These are phyloP conservation scores for Acrocephalus kingi DNA, from an alignment of 2,113 vertebrate genomes.

Conservation along the genomic window DNA sequence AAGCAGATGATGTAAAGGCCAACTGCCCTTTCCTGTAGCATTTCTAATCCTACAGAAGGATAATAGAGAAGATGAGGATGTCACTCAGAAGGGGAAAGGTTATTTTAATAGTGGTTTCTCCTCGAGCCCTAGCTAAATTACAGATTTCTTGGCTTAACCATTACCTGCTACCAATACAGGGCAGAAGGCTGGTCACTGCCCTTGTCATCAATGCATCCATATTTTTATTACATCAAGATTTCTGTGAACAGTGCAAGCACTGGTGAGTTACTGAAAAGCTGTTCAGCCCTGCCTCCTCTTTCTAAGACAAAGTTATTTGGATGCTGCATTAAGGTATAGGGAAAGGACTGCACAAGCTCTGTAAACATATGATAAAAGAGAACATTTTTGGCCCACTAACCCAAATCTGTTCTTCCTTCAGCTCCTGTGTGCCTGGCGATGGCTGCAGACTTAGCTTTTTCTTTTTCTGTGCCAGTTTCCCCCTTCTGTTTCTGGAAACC, in stretches of 20 bases:
- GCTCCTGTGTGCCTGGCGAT: accelerated
- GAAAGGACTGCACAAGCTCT: not conserved
- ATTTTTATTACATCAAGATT: not conserved
- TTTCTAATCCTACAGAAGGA: not conserved
- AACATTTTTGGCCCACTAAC: not conserved
- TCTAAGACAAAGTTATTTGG: not conserved
- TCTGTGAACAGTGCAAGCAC: not conserved
- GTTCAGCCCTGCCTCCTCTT: not conserved
- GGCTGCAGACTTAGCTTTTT: not conserved
- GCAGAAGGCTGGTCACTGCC: not conserved
- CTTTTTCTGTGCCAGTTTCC: not conserved
- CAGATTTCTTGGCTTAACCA: not conserved
- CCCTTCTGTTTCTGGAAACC: not conserved
- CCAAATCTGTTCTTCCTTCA: not conserved
- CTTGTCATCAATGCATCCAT: not conserved
- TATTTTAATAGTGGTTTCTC: not conserved
- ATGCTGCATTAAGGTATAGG: not conserved
- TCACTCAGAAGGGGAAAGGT: not conserved
- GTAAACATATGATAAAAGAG: not conserved
- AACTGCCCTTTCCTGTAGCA: not conserved
- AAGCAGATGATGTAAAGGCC: not conserved
- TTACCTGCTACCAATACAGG: not conserved
- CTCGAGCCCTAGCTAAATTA: not conserved
- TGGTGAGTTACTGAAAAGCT: not conserved
- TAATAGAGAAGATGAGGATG: not conserved